Percentiles rank a stretch among this genome's conserved stretches.
Evolutionary conservation across 2,888 invertebrate genomes (phyloP).

Genomic region (Agonum fuliginosum): DNA sequence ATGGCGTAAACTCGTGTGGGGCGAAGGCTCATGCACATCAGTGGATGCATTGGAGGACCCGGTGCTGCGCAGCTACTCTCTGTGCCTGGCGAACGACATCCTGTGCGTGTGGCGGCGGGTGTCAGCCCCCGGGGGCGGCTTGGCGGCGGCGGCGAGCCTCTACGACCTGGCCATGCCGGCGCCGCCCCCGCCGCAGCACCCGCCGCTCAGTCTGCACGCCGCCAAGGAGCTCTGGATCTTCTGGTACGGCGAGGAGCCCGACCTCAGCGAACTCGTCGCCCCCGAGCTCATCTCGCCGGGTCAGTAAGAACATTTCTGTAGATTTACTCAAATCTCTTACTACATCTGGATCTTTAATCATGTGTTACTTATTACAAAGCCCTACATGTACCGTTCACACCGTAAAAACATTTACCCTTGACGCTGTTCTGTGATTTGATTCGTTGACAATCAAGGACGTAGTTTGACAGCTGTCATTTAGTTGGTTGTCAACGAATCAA

Average conservation of each 20-base stretch:
- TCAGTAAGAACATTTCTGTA: too few relatives aligned
- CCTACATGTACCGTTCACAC: too few relatives aligned
- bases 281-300: slow-evolving; percentile 90
- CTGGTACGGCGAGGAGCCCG: slow-evolving; percentile 99
- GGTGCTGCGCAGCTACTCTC: slow-evolving; percentile 91
- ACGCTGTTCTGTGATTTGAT: too few relatives aligned
- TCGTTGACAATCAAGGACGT: too few relatives aligned
- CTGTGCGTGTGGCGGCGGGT: slow-evolving; percentile 98
- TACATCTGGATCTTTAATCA: too few relatives aligned
- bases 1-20: slow-evolving; percentile 96
- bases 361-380: too few relatives aligned
- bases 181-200: slow-evolving; percentile 75
- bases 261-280: slow-evolving; percentile 88
- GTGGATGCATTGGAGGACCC: slow-evolving; percentile 90
- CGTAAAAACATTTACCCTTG: too few relatives aligned
- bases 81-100: slow-evolving; percentile 94
- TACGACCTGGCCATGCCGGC: slow-evolving; percentile 73
- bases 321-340: too few relatives aligned
- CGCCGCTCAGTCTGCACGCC: slow-evolving; percentile 87
- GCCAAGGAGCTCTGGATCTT: slow-evolving; percentile 99
- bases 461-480: too few relatives aligned
- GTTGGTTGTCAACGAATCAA: too few relatives aligned
- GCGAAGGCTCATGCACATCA: slow-evolving; percentile 64
- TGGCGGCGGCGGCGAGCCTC: slow-evolving; percentile 68
- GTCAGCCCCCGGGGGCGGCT: slow-evolving; percentile 73